phyloP scores from a whole-genome alignment of 1,140 invertebrate species.

The Camponotus pennsylvanicus region DNA sequence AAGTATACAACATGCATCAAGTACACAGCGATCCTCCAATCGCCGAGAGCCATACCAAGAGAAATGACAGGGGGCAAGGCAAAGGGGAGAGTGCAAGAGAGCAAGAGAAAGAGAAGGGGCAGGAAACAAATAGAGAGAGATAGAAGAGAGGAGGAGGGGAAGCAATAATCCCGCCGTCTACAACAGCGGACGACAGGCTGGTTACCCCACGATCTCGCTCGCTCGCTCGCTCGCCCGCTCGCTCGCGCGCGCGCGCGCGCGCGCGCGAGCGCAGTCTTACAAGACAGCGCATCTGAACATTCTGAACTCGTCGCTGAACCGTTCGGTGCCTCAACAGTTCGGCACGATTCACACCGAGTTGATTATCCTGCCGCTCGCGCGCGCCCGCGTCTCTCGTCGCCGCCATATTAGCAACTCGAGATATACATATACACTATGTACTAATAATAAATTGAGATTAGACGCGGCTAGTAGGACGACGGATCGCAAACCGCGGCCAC shows the following conservation, averaged over 20 bases:
- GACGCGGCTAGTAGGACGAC: constrained; percentile 34
- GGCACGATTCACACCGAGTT: constrained; percentile 75
- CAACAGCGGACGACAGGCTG: constrained; percentile 66
- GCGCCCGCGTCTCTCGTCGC: constrained; percentile 69
- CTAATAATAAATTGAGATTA: constrained; percentile 77
- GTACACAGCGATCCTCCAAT: constrained; percentile 35
- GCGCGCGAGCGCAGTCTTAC: constrained; percentile 73
- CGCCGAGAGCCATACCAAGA: neutral
- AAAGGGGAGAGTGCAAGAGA: constrained; percentile 26
- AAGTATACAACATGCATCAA: constrained; percentile 21
- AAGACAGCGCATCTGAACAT: constrained; percentile 79
- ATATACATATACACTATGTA: constrained; percentile 58
- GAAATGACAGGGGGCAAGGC: neutral
- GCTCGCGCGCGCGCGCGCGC: constrained; percentile 55
- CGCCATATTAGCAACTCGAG: constrained; percentile 75
- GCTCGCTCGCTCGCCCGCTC: constrained; percentile 61
- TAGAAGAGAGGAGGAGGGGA: constrained; percentile 5
- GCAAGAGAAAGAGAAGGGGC: constrained; percentile 45
- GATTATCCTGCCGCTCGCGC: constrained; percentile 75
- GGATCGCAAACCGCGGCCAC: constrained; percentile 46
- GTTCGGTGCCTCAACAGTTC: constrained; percentile 75
- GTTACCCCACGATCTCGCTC: constrained; percentile 63
- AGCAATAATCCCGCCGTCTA: constrained; percentile 65
- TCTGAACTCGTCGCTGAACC: constrained; percentile 75
- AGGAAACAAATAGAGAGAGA: constrained; percentile 40